phyloP scores from a whole-genome alignment of 2,113 vertebrate species.

The Myotis lucifugus region DNA sequence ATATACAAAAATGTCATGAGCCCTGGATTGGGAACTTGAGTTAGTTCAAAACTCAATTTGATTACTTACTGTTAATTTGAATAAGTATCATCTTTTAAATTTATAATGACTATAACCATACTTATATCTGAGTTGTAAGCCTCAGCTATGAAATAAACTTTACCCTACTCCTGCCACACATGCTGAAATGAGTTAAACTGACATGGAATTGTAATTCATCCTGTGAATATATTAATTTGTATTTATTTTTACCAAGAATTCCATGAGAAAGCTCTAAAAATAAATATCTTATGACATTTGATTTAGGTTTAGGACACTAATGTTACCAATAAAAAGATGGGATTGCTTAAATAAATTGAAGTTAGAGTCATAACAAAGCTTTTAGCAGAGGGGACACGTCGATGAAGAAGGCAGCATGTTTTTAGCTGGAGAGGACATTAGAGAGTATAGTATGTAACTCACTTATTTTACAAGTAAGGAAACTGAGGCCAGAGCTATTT shows the following conservation, averaged over 20 bases:
- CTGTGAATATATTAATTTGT: background rate
- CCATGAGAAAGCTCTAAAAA: conserved; percentile 41
- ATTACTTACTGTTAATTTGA: background rate
- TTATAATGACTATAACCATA: background rate
- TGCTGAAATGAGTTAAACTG: background rate
- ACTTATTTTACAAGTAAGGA: background rate
- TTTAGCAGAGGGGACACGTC: background rate
- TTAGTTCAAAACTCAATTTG: background rate
- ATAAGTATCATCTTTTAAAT: conserved; percentile 9
- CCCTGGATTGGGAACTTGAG: background rate
- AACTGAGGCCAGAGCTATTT: background rate
- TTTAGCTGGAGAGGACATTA: background rate
- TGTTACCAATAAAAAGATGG: background rate
- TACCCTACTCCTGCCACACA: background rate
- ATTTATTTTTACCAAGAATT: conserved; percentile 13
- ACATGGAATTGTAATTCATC: background rate
- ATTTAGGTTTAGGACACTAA: background rate
- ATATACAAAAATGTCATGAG: background rate
- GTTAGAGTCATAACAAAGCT: background rate
- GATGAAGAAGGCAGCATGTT: background rate
- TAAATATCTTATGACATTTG: background rate
- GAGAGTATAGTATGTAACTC: background rate
- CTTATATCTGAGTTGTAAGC: background rate
- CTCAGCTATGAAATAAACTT: background rate
- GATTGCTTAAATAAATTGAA: conserved; percentile 21